Conservation (phyloP, 1,140 invertebrate genomes). For the Plutomurus gul region DNA sequence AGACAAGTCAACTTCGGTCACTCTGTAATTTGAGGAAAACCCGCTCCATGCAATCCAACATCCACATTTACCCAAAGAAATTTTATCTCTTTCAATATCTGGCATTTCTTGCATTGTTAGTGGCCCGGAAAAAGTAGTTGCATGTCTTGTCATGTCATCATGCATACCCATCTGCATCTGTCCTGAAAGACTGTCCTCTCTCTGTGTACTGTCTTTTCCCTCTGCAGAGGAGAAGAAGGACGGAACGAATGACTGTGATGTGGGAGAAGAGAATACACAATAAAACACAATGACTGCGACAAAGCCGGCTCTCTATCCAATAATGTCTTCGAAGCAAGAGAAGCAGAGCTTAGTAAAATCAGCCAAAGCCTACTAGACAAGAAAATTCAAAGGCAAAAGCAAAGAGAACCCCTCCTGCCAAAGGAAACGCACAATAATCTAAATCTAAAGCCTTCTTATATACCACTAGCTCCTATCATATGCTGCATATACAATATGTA, state of each 20-base stretch:
- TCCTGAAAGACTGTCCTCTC: background rate
- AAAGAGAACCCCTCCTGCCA: background rate
- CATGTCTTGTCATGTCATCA: slow-evolving; percentile 21
- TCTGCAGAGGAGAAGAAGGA: too few species aligned
- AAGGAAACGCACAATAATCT: background rate
- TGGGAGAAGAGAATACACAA: background rate
- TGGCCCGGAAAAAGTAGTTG: background rate
- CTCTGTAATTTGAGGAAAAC: background rate
- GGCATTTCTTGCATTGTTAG: background rate
- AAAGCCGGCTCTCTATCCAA: background rate
- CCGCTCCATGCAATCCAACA: background rate
- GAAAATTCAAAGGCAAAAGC: background rate
- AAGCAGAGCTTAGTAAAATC: background rate
- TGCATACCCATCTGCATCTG: slow-evolving; percentile 32
- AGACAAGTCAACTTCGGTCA: background rate
- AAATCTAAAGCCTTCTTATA: background rate
- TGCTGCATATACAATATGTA: background rate
- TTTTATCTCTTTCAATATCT: slow-evolving; percentile 18
- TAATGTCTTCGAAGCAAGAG: background rate
- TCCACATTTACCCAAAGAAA: background rate
- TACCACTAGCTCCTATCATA: background rate
- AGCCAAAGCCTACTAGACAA: background rate
- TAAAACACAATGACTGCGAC: slow-evolving; percentile 25
- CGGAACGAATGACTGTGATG: background rate
- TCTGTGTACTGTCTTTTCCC: background rate